phyloP scores from a whole-genome alignment of 2,113 vertebrate genomes.

The Zeus faber region DNA sequence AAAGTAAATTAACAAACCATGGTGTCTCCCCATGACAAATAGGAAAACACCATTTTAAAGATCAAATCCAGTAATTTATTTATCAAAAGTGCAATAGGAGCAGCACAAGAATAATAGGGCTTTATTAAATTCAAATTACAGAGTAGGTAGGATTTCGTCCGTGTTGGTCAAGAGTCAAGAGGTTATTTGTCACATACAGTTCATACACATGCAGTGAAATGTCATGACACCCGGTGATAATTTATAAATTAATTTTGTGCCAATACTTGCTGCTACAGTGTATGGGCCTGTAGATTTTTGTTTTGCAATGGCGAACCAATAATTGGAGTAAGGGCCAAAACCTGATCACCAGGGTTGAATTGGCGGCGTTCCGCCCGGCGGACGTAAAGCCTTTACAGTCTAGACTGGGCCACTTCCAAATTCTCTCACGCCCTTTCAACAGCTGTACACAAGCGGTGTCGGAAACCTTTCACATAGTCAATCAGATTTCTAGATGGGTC shows the following conservation, averaged over 20 bases:
- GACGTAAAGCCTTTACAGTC: neutral
- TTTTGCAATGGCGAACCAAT: neutral
- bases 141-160: too few species aligned
- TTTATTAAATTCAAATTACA: too few species aligned
- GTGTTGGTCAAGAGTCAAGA: too few species aligned
- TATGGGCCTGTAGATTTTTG: neutral
- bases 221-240: too few species aligned
- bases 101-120: too few species aligned
- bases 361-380: neutral
- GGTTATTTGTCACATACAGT: too few species aligned
- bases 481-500: neutral
- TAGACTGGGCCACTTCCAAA: neutral
- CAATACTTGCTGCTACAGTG: neutral
- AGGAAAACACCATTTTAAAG: too few species aligned
- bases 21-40: too few species aligned
- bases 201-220: too few species aligned
- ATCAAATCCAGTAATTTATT: too few species aligned
- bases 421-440: neutral
- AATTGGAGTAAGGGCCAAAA: neutral
- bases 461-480: neutral
- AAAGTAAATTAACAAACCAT: too few species aligned
- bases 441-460: neutral
- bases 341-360: neutral
- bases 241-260: neutral
- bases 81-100: too few species aligned